Base-by-base conservation (phyloP, 2,888 invertebrate genomes). In the Sphaeridia pumilis region DNA sequence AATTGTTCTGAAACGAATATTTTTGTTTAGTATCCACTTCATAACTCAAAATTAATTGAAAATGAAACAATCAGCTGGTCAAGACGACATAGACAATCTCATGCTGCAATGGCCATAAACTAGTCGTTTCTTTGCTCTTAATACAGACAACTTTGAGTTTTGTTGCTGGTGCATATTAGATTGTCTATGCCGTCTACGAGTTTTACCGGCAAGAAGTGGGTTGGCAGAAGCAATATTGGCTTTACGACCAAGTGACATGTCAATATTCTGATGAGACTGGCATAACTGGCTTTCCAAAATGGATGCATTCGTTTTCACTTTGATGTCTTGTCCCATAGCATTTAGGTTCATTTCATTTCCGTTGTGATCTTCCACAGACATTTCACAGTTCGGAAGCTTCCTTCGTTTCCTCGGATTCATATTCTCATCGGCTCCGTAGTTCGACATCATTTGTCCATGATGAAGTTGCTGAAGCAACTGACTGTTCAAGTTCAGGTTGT, bases 131-230 rank as follows among this genome's bases (percentile, higher is more conserved):
- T n/a, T n/a, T n/a, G n/a, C n/a, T n/a, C n/a, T n/a, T n/a, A n/a
- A n/a, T n/a, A n/a, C n/a, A n/a, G n/a, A n/a, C n/a, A n/a, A n/a
- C n/a, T n/a, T n/a, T n/a, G n/a, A n/a, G n/a, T n/a, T n/a, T n/a
- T n/a, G n/a, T n/a, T n/a, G n/a, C n/a, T n/a, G n/a, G n/a, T n/a
- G n/a, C n/a, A n/a, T n/a, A n/a, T n/a, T n/a, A n/a, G n/a, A n/a
- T n/a, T n/a, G n/a, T n/a, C n/a, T n/a, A n/a, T n/a, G n/a, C n/a
- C n/a, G n/a, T n/a, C n/a, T n/a, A n/a, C n/a, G n/a, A n/a, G n/a
- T n/a, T n/a, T n/a, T 83, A 76, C 88, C 88, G 64, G 88, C 88
- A 58, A 89, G 75, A 61, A 89, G 72, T 17, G 89, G 89, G 72
- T 89, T 89, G 44, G 86, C 84, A 12, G 87, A 87, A 26, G 84